phyloP scores from a whole-genome alignment of 2,113 vertebrate genomes.

The Pluvianellus socialis region DNA sequence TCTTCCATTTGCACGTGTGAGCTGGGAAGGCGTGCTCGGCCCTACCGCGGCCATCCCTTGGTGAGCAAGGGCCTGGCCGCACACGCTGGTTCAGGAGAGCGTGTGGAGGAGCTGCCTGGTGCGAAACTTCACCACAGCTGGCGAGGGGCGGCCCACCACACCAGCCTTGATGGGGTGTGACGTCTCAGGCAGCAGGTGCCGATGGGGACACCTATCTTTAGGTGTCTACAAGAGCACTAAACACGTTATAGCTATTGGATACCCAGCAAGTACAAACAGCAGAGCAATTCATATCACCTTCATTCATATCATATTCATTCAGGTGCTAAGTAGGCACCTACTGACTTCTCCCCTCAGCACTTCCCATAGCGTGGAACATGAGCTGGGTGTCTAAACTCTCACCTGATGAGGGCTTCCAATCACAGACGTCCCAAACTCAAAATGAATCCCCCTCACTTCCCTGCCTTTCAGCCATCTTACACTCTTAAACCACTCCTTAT shows the following conservation, averaged over 20 bases:
- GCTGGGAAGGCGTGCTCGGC: background rate
- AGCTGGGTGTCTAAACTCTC: background rate
- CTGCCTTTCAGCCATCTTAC: background rate
- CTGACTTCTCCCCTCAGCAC: background rate
- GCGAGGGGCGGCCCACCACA: accelerated
- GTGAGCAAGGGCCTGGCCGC: background rate
- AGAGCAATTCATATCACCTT: background rate
- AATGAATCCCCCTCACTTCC: background rate
- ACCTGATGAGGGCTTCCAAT: background rate
- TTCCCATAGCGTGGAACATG: accelerated
- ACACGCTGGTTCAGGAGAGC: background rate
- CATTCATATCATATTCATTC: too few species aligned
- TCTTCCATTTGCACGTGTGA: background rate
- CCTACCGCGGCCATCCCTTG: background rate
- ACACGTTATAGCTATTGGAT: accelerated
- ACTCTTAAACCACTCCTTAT: accelerated
- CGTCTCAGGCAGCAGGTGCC: background rate
- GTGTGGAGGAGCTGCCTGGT: background rate
- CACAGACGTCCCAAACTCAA: background rate
- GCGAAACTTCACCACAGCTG: background rate
- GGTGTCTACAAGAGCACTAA: background rate
- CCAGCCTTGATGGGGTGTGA: background rate
- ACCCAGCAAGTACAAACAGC: background rate
- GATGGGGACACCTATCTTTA: background rate
- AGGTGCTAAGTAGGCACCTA: background rate